A percentile compares a stretch with the other conserved stretches of the same genome.
phyloP scores from a whole-genome alignment of 2,113 vertebrate species.

The Pitta sordida region DNA sequence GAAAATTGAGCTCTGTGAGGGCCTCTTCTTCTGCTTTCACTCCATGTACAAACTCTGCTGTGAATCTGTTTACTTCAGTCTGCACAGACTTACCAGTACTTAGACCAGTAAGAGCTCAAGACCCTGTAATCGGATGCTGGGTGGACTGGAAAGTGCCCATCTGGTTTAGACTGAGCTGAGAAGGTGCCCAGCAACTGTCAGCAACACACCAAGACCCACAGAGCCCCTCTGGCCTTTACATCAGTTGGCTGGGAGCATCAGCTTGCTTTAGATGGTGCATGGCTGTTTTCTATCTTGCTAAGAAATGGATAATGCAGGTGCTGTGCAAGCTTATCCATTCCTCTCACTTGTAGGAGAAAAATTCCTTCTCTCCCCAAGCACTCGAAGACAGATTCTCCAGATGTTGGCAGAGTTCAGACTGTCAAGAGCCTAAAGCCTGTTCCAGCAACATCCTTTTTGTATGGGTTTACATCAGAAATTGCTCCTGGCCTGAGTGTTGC shows the following conservation, averaged over 20 bases:
- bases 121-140: background rate
- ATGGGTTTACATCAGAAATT: constrained; percentile 1
- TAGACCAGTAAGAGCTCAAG: background rate
- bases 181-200: background rate
- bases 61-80: background rate
- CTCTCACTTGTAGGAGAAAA: constrained; percentile 25
- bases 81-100: background rate
- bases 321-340: constrained; percentile 7
- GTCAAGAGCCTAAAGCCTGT: background rate
- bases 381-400: constrained; percentile 43
- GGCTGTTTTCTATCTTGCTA: constrained; percentile 6
- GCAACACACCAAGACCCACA: background rate
- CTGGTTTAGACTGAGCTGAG: background rate
- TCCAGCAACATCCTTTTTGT: background rate
- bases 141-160: background rate
- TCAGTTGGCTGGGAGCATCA: background rate
- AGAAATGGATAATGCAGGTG: constrained; percentile 41
- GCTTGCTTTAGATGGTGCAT: background rate
- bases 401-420: constrained; percentile 28
- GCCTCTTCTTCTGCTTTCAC: background rate
- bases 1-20: background rate
- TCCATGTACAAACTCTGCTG: background rate
- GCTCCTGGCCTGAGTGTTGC: background rate
- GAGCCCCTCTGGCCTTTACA: background rate
- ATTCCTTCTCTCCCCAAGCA: constrained; percentile 25